Base-by-base conservation (phyloP, 2,888 invertebrate species). In the Cephus nigrinus region DNA sequence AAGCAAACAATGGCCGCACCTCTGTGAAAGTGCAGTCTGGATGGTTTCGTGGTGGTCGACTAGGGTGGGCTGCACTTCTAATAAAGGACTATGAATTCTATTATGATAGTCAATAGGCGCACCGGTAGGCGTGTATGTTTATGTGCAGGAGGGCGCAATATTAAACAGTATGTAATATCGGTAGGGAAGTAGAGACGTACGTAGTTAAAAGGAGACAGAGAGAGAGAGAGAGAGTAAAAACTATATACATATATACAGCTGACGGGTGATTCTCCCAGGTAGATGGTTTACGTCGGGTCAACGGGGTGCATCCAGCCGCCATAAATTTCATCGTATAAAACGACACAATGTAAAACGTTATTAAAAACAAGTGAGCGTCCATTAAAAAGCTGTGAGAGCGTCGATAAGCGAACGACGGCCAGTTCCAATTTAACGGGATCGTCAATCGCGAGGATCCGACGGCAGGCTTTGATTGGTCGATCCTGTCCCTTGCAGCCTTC, bases 11-110 rank as follows among this genome's bases (percentile, higher is more conserved):
- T n/a, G 35, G 68, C 76, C 72, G 71, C 75, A 72, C 68, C 68
- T 76, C 31, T 72, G 74, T 68, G 69, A 76, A 78, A 77, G 75
- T 78, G 74, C 80, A 78, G 78, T 55, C 55, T 55, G 55, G 55
- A 55, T 55, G 55, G 23, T 55, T 55, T 55, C 55, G 55, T 55
- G 55, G 55, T 55, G 55, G 55, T 55, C 55, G 55, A 55, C 55
- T 55, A 55, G 55, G 55, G 55, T 55, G 55, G 55, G 55, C 80
- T 77, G 69, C 79, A 79, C 77, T 82, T 84, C 81, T 84, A 84
- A 84, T 83, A 81, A 86, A 84, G 82, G 82, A 82, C 75, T 79
- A 76, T 79, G 76, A 80, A 82, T 81, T 80, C 76, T 76, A 81
- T 77, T 76, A 78, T 75, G 79, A 81, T 75, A 79, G 77, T 76